These are phyloP conservation scores for Actinia tenebrosa DNA, from an alignment of 64 coral and sea anemone species.

Conservation along the genomic window DNA sequence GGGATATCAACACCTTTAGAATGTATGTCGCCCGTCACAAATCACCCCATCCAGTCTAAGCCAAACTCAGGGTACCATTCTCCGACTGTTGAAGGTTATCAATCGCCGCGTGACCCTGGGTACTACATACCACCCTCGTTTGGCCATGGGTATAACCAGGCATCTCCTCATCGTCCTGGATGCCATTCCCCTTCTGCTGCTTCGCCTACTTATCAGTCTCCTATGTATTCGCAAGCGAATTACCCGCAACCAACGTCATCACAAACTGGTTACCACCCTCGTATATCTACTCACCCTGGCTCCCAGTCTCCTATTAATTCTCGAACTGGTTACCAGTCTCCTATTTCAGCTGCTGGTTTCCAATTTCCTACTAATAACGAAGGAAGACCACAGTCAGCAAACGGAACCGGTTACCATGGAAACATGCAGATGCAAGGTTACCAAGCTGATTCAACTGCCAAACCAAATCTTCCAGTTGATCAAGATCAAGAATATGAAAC, in stretches of 20 bases:
- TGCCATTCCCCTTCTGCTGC: not conserved
- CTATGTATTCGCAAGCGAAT: not conserved
- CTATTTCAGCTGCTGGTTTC: slow-evolving; percentile 5
- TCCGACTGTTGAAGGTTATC: slow-evolving; percentile 1
- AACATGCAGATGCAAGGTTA: not conserved
- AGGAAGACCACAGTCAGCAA: not conserved
- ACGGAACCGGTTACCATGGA: not conserved
- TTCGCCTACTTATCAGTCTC: not conserved
- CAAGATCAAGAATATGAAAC: slow-evolving; percentile 45
- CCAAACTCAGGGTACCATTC: not conserved
- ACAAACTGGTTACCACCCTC: not conserved
- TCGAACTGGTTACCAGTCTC: not conserved
- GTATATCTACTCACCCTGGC: not conserved
- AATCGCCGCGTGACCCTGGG: not conserved
- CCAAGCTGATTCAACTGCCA: not conserved
- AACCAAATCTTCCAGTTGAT: not conserved
- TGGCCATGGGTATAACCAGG: not conserved
- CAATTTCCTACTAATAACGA: not conserved
- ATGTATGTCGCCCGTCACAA: not conserved
- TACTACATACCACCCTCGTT: not conserved
- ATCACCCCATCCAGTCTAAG: not conserved
- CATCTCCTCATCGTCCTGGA: not conserved
- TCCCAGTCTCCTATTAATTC: not conserved
- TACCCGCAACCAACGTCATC: not conserved
- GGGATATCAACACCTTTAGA: slow-evolving; percentile 14